Percentiles rank a stretch among this genome's conserved stretches.
Conservation (phyloP, 2,797 vertebrate genomes). For the Urocyon cinereoargenteus region DNA sequence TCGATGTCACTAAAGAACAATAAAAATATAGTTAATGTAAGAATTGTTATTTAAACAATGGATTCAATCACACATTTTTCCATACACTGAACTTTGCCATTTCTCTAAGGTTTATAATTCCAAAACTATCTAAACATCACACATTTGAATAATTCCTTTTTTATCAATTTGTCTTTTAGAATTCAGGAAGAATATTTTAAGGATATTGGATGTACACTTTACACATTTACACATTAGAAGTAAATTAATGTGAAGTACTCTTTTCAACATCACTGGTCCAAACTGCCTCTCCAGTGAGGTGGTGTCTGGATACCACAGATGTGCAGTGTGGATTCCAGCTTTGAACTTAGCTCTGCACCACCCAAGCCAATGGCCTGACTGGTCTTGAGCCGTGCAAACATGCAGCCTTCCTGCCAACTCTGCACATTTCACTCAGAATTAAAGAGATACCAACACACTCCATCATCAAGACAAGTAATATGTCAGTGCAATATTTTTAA, state of each 20-base stretch:
- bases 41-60: not conserved
- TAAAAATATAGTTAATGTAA: not conserved
- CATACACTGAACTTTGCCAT: not conserved
- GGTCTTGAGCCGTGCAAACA: rapidly evolving
- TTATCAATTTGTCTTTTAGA: not conserved
- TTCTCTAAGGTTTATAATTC: not conserved
- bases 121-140: not conserved
- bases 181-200: not conserved
- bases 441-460: not conserved
- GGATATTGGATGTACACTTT: not conserved
- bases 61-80: not conserved
- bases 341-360: not conserved
- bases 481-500: not conserved
- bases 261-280: rapidly evolving
- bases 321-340: not conserved
- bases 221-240: rapidly evolving
- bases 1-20: not conserved
- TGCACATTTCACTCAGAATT: no score
- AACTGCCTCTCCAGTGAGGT: not conserved
- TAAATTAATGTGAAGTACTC: rapidly evolving
- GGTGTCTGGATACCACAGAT: rapidly evolving
- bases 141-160: not conserved
- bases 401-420: not conserved
- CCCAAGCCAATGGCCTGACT: rapidly evolving
- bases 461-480: not conserved